phyloP scores from a whole-genome alignment of 2,888 invertebrate genomes.

The Drosophila infuscata region DNA sequence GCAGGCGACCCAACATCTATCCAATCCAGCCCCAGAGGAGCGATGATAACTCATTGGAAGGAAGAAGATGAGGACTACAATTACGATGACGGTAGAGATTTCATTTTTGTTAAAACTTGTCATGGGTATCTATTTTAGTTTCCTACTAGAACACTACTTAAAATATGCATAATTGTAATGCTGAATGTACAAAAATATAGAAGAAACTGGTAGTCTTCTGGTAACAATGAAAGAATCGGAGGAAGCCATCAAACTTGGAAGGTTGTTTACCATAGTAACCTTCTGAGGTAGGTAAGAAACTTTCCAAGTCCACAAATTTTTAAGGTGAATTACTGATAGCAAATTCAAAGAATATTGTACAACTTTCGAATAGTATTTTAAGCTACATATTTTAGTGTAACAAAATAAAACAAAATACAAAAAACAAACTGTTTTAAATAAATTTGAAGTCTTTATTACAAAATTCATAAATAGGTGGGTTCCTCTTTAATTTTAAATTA shows the following conservation, averaged over 20 bases:
- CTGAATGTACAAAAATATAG: not conserved
- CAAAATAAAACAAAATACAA: not conserved
- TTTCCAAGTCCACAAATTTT: not conserved
- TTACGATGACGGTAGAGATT: not conserved
- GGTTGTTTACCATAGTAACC: not conserved
- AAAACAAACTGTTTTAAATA: not conserved
- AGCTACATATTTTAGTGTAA: not conserved
- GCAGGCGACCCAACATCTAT: not conserved
- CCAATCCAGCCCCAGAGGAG: not conserved
- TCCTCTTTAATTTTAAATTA: not conserved
- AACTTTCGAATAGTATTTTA: not conserved
- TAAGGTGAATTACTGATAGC: not conserved
- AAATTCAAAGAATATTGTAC: not conserved
- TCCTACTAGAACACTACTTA: not conserved
- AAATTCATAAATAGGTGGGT: constrained; percentile 78
- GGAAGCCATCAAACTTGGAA: not conserved
- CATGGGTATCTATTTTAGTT: too few relatives aligned
- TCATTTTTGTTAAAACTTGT: not conserved
- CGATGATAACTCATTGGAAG: not conserved
- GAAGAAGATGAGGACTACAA: not conserved
- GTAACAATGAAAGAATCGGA: too few relatives aligned
- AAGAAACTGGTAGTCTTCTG: not conserved
- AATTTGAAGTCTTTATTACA: constrained; percentile 59
- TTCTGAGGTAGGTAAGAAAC: too few relatives aligned
- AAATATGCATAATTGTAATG: not conserved